Evolutionary conservation across 2,113 vertebrate species (phyloP), one percentile per base, ranked within the genome.

Genomic region (Empidonax traillii): DNA sequence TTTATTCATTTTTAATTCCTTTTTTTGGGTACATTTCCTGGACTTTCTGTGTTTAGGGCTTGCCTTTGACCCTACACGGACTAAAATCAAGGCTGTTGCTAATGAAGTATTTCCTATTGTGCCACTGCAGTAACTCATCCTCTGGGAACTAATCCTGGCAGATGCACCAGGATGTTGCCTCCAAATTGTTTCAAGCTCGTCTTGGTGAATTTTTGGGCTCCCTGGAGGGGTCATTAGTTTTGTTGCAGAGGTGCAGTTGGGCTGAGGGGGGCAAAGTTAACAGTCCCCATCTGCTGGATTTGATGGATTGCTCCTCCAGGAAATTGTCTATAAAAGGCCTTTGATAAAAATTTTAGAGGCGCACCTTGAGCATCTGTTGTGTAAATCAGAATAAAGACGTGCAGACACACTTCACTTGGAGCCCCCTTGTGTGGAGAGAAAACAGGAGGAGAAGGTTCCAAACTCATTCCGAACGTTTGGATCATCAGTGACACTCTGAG

Each of bases 161-260:
- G 69, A 44, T 39, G 22, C n/a, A 18, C 0, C 0, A 13, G 4
- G 2, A 27, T 12, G 41, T 17, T 76, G 49, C 10, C 53, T 87
- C 30, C 39, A 31, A 55, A 37, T n/a, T 14, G 4, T 46, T 74
- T 72, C 5, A 5, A 55, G 35, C 63, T 90, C 3, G 0, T 44
- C 41, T 35, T 55, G 19, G 3, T 39, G 62, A 25, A 35, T 65
- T 68, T 72, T 74, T 69, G 77, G 39, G 47, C 47, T 89, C 62
- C 39, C 53, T 66, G 46, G 52, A 83, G 58, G 10, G 9, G 19
- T 88, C 49, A 35, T 65, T 82, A 83, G 58, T 20, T 79, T 66
- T 86, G 37, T 72, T 85, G 81, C 71, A 75, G 59, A 41, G 76
- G 30, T 49, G 47, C 9, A 5, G 8, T 11, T 63, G 65, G 35